phyloP scores from a whole-genome alignment of 2,888 invertebrate species.

The Dryocosmus kuriphilus region DNA sequence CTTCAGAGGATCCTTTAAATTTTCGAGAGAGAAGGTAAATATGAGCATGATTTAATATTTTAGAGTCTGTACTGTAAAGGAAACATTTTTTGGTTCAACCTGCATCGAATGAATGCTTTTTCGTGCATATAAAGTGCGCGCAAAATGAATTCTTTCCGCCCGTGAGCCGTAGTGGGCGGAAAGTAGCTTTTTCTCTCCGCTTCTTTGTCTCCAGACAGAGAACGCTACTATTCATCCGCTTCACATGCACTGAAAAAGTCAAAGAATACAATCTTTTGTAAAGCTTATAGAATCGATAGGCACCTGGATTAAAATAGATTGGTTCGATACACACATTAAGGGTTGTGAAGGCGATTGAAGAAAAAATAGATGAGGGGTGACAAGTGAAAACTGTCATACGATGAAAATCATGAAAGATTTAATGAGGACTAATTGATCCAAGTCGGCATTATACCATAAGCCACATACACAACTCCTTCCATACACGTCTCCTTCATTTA shows the following conservation, averaged over 20 bases:
- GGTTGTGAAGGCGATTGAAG: background rate
- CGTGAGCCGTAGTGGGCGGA: no score
- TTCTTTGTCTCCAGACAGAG: no score
- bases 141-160: no score
- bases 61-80: background rate
- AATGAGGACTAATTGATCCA: slow-evolving; percentile 7
- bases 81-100: no score
- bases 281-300: background rate
- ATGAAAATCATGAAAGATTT: slow-evolving; percentile 8
- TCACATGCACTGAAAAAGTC: no score
- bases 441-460: background rate
- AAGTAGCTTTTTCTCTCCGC: no score
- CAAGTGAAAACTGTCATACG: background rate
- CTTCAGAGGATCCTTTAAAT: background rate
- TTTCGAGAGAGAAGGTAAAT: background rate
- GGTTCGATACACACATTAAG: background rate
- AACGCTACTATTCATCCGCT: no score
- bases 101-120: no score
- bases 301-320: background rate
- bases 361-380: background rate
- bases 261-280: background rate
- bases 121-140: no score
- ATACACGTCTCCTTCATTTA: background rate
- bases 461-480: background rate
- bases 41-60: background rate